phyloP scores from a whole-genome alignment of 1,140 invertebrate genomes.

The Scaptomyza hsui region DNA sequence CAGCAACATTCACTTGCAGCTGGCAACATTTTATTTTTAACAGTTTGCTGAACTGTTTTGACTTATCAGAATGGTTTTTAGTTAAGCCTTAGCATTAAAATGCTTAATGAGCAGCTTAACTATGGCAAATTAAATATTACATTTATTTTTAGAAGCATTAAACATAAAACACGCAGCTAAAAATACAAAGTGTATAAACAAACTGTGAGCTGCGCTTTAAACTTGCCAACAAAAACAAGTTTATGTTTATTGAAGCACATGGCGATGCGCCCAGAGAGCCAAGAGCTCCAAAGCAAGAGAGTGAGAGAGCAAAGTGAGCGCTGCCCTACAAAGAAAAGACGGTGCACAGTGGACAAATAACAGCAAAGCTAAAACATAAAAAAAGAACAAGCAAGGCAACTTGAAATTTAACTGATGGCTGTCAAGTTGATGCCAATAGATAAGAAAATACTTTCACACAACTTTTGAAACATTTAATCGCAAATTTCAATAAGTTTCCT shows the following conservation, averaged over 20 bases:
- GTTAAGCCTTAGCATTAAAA: not conserved
- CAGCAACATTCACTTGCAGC: slow-evolving; percentile 19
- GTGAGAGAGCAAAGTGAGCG: not conserved
- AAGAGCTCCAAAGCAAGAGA: slow-evolving; percentile 15
- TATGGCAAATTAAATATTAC: not conserved
- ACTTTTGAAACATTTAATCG: not conserved
- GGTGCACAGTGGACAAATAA: slow-evolving; percentile 24
- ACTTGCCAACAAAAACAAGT: slow-evolving; percentile 66
- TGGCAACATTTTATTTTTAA: slow-evolving; percentile 5
- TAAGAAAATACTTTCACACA: not conserved
- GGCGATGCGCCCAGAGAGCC: slow-evolving; percentile 35
- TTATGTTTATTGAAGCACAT: slow-evolving; percentile 79
- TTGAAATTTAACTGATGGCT: too few relatives aligned
- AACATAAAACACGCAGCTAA: slow-evolving; percentile 17
- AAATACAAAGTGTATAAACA: slow-evolving; percentile 36
- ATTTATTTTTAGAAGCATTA: slow-evolving; percentile 1
- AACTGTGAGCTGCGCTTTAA: slow-evolving; percentile 35
- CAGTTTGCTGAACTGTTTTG: not conserved
- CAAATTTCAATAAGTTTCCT: not conserved
- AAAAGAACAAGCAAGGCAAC: not conserved
- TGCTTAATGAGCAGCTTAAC: not conserved
- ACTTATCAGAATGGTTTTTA: not conserved
- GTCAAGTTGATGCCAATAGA: too few relatives aligned
- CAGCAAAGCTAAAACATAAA: too few relatives aligned
- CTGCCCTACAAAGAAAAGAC: slow-evolving; percentile 34